Conservation (phyloP, 2,797 vertebrate species). For the Distichodus sexfasciatus region DNA sequence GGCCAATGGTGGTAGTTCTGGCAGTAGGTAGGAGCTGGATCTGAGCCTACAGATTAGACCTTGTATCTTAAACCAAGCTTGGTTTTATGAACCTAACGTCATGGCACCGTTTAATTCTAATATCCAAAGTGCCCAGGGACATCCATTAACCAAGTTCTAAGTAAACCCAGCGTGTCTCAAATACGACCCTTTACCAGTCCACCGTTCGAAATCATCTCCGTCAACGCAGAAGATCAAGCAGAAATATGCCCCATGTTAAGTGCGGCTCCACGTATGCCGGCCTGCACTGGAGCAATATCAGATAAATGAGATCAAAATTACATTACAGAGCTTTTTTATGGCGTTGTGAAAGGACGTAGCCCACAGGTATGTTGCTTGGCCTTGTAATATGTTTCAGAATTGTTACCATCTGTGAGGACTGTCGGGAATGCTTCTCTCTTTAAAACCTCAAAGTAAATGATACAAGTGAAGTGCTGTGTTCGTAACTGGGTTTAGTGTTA, state of each 20-base stretch:
- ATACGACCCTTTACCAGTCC: conserved; percentile 47
- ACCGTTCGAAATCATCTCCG: conserved; percentile 65
- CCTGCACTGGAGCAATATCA: conserved; percentile 70
- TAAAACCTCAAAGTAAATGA: conserved; percentile 82
- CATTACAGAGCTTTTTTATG: conserved; percentile 82
- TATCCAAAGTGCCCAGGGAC: conserved; percentile 46
- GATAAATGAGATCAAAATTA: conserved; percentile 84
- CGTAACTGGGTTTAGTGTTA: conserved; percentile 75
- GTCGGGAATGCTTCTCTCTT: conserved; percentile 78
- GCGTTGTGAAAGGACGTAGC: conserved; percentile 80
- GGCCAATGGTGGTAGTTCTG: no score
- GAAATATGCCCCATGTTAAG: conserved; percentile 65
- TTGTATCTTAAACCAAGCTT: no score
- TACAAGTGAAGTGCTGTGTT: conserved; percentile 75
- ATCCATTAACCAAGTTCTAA: conserved; percentile 57
- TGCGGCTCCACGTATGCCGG: conserved; percentile 67
- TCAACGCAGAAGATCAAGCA: conserved; percentile 52
- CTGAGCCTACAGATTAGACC: no score
- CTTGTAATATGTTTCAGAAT: conserved; percentile 81
- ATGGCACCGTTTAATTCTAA: conserved; percentile 50
- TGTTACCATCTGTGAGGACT: conserved; percentile 81
- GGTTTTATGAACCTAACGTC: no score
- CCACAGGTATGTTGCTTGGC: conserved; percentile 81
- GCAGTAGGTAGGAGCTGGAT: no score
- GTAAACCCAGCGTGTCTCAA: conserved; percentile 53